Evolutionary conservation across 2,888 invertebrate genomes (phyloP).

Genomic region (Ectemnius continuus): DNA sequence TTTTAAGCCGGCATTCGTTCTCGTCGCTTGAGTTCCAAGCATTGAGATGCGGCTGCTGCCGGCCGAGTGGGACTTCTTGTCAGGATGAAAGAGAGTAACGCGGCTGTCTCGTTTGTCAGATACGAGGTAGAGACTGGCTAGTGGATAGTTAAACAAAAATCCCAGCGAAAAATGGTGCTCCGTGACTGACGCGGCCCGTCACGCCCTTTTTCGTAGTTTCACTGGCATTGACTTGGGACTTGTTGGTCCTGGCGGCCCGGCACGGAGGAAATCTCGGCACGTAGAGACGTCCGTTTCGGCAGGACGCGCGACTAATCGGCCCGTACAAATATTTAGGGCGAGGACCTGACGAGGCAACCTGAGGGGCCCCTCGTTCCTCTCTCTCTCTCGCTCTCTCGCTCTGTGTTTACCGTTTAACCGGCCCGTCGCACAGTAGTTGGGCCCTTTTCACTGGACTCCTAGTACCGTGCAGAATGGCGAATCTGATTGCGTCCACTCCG

Average conservation of each 20-base stretch:
- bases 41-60: no score
- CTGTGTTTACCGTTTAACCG: constrained; percentile 44
- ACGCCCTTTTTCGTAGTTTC: constrained; percentile 39
- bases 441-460: constrained; percentile 41
- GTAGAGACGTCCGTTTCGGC: constrained; percentile 26
- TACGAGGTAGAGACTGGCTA: not conserved
- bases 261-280: constrained; percentile 27
- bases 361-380: constrained; percentile 21
- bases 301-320: constrained; percentile 64
- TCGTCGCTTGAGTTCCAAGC: no score
- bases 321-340: constrained; percentile 66
- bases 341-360: constrained; percentile 16
- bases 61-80: no score
- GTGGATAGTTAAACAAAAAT: constrained; percentile 25
- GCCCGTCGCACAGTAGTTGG: constrained; percentile 58
- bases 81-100: no score
- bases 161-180: constrained; percentile 37
- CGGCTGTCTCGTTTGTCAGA: constrained; percentile 5
- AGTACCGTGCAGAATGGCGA: constrained; percentile 58
- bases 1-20: no score
- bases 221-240: constrained; percentile 18
- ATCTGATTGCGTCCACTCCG: constrained; percentile 45
- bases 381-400: no score
- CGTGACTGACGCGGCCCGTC: constrained; percentile 48
- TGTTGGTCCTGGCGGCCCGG: not conserved